Percentiles rank a stretch among this genome's conserved stretches.
Evolutionary conservation across 2,888 invertebrate species (phyloP).

Genomic region (Acleris sparsana): DNA sequence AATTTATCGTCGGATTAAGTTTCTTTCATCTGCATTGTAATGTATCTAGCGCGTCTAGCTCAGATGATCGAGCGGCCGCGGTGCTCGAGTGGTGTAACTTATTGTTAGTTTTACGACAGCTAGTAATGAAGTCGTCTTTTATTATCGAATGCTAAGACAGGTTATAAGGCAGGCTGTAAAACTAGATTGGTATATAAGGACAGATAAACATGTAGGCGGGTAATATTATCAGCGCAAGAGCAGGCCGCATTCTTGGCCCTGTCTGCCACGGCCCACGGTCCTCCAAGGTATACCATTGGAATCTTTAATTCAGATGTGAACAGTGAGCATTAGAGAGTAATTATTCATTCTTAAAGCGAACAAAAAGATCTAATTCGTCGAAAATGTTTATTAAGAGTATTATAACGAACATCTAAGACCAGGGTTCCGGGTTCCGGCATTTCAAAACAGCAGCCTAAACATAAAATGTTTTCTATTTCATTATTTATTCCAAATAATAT

Average conservation of each 20-base stretch:
- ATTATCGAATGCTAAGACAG: conserved; percentile 18
- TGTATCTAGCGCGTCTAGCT: not conserved
- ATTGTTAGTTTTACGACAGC: conserved; percentile 23
- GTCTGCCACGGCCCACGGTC: conserved; percentile 12
- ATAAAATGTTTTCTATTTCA: conserved; percentile 2
- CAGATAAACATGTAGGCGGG: conserved; percentile 23
- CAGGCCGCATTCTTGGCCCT: conserved; percentile 24
- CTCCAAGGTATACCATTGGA: not conserved
- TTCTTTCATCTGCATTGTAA: not conserved
- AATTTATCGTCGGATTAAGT: not conserved
- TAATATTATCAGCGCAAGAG: conserved; percentile 27
- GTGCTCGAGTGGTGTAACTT: not conserved
- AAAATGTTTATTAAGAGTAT: not conserved
- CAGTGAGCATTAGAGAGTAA: not conserved
- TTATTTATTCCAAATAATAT: conserved; percentile 6
- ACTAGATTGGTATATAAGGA: conserved; percentile 25
- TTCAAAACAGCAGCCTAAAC: conserved; percentile 1
- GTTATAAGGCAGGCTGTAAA: conserved; percentile 20
- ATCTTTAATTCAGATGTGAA: conserved; percentile 1
- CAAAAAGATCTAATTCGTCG: not conserved
- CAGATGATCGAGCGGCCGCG: not conserved
- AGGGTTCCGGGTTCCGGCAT: not conserved
- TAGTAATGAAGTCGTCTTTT: conserved; percentile 28
- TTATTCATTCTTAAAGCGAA: not conserved
- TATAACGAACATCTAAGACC: not conserved